Evolutionary conservation across 2,888 invertebrate genomes (phyloP), one percentile per base, ranked within the genome.

Genomic region (Norana najaformis): DNA sequence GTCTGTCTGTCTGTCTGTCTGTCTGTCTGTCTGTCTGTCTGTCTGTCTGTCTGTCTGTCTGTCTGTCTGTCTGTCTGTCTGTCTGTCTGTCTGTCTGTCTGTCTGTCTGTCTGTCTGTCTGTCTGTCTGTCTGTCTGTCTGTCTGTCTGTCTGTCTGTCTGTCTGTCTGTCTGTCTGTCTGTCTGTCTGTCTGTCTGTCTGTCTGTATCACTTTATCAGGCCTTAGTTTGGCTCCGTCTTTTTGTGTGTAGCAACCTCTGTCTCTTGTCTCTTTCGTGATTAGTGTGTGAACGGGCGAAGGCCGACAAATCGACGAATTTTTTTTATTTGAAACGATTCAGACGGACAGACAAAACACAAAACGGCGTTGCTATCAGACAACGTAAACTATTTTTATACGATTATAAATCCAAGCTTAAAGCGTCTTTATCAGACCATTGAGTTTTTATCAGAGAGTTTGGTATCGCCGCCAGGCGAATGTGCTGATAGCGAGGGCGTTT

Each of bases 341-440:
- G n/a, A 69, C 30, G 69, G n/a, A 69, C 69, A n/a, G n/a, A n/a
- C n/a, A 69, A 69, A 69, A 69, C 30, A 23, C 69, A 69, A 69
- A n/a, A 69, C n/a, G 69, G 69, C 69, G 69, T 69, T n/a, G 69
- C 69, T 13, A 8, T 30, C 11, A 8, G 0, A 13, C 3, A n/a
- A 69, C 2, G 69, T 69, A n/a, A n/a, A 69, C 69, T 69, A 30
- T 69, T 69, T 30, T 6, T n/a, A 8, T 8, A 69, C 69, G 69
- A n/a, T 69, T 69, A 69, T 69, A 69, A 69, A 69, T 69, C 69
- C 30, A 11, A n/a, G 11, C n/a, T n/a, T 6, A n/a, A n/a, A 69
- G 69, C 11, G 69, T 69, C n/a, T 69, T 69, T 69, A 69, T 69
- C 69, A n/a, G 69, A 69, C 69, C 69, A 88, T 90, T 34, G 34